phyloP scores from a whole-genome alignment of 2,797 vertebrate species.

The Enteromius afrohamiltoni region DNA sequence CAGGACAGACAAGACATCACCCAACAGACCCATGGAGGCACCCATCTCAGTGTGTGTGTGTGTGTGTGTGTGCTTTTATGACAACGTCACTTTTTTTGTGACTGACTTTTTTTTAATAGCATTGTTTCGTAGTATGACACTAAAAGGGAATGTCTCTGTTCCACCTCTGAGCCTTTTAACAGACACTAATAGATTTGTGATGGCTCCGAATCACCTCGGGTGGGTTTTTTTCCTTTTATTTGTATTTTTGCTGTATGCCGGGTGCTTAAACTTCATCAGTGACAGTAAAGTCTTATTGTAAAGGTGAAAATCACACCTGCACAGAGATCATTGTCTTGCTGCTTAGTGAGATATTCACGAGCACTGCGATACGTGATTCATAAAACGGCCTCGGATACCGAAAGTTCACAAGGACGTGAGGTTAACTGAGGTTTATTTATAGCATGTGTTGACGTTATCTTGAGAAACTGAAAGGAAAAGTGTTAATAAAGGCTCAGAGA shows the following conservation, averaged over 20 bases:
- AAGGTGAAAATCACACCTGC: slow-evolving; percentile 21
- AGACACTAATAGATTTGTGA: background rate
- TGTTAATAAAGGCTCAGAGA: slow-evolving; percentile 4
- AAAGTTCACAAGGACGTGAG: background rate
- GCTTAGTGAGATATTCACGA: background rate
- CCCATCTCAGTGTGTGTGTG: background rate
- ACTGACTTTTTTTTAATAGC: slow-evolving; percentile 4
- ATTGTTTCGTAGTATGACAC: background rate
- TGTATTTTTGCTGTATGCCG: background rate
- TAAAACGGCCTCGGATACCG: background rate
- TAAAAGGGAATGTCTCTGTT: background rate
- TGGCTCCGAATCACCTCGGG: too few species aligned
- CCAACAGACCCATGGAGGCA: slow-evolving; percentile 6
- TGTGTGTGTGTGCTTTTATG: slow-evolving; percentile 33
- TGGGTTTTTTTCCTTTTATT: background rate
- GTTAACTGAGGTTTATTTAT: background rate
- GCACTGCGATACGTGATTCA: background rate
- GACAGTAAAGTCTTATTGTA: slow-evolving; percentile 50
- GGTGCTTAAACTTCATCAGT: slow-evolving; percentile 4
- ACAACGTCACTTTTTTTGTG: slow-evolving; percentile 48
- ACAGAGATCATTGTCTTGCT: background rate
- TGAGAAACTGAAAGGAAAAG: background rate
- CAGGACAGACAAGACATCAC: background rate
- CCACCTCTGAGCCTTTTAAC: background rate
- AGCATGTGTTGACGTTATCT: background rate